Percentiles rank a stretch among this genome's conserved stretches.
phyloP scores from a whole-genome alignment of 2,888 invertebrate species.

The Yponomeuta evonymella region DNA sequence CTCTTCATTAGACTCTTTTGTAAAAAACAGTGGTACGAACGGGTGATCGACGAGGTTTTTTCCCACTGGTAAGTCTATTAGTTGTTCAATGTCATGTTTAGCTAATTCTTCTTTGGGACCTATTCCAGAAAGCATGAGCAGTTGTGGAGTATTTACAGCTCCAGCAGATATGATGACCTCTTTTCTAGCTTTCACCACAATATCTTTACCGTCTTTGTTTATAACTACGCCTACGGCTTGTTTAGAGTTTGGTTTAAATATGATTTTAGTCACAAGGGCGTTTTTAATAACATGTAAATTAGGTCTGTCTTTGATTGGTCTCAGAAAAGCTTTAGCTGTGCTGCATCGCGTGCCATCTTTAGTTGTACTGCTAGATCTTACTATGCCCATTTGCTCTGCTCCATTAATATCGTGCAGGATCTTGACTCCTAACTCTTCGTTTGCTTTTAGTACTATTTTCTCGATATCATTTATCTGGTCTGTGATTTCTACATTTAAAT shows the following conservation, averaged over 20 bases:
- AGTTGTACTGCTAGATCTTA: slow-evolving; percentile 56
- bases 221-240: slow-evolving; percentile 54
- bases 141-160: slow-evolving; percentile 67
- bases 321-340: slow-evolving; percentile 72
- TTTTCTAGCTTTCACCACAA: slow-evolving; percentile 50
- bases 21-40: slow-evolving; percentile 50
- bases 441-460: slow-evolving; percentile 45
- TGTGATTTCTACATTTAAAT: slow-evolving; percentile 49
- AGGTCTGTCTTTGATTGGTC: slow-evolving; percentile 44
- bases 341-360: slow-evolving; percentile 61
- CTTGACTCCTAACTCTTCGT: slow-evolving; percentile 57
- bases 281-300: slow-evolving; percentile 69
- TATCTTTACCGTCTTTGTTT: slow-evolving; percentile 45
- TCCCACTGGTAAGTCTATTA: slow-evolving; percentile 67
- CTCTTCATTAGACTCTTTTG: slow-evolving; percentile 34
- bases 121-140: slow-evolving; percentile 70
- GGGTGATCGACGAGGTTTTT: slow-evolving; percentile 72
- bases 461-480: slow-evolving; percentile 33
- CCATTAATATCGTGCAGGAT: slow-evolving; percentile 54
- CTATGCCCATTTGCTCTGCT: slow-evolving; percentile 63
- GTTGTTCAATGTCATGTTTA: slow-evolving; percentile 48
- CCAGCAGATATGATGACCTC: slow-evolving; percentile 72
- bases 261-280: slow-evolving; percentile 68
- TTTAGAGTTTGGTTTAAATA: slow-evolving; percentile 45
- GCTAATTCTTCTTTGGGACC: slow-evolving; percentile 61